These are phyloP conservation scores for Balaenoptera acutorostrata DNA, from an alignment of 2,113 vertebrate species.

Conservation along the genomic window DNA sequence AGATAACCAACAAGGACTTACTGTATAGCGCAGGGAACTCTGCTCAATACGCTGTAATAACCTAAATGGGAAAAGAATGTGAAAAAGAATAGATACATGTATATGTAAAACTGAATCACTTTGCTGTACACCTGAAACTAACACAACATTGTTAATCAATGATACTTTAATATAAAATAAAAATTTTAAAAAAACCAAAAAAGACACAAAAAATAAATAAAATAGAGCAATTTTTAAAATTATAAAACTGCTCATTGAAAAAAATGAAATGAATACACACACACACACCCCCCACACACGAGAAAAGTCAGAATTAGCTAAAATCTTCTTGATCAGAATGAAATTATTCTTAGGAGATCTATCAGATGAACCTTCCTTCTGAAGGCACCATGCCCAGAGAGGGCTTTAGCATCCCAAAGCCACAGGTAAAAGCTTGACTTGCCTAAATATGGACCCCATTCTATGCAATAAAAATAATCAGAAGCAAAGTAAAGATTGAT, in stretches of 20 bases:
- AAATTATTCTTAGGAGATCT: neutral
- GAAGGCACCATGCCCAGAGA: neutral
- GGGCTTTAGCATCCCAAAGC: neutral
- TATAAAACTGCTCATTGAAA: neutral
- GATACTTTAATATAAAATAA: no score
- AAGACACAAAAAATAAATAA: neutral
- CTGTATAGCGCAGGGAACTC: no score
- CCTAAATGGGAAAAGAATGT: no score
- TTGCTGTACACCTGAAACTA: no score
- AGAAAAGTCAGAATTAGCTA: conserved; percentile 23
- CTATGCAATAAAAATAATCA: neutral
- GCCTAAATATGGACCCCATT: neutral
- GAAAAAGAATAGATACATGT: no score
- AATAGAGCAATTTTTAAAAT: neutral
- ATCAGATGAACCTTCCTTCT: neutral
- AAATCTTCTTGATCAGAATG: neutral
- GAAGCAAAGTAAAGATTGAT: neutral
- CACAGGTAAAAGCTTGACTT: neutral
- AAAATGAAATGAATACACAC: neutral
- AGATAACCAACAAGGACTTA: no score
- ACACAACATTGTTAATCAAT: no score
- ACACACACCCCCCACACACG: neutral
- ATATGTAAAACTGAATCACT: no score
- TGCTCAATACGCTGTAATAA: no score
- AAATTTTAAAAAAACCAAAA: no score